Base-by-base conservation (phyloP, 2,797 vertebrate species). In the Carduelis carduelis region DNA sequence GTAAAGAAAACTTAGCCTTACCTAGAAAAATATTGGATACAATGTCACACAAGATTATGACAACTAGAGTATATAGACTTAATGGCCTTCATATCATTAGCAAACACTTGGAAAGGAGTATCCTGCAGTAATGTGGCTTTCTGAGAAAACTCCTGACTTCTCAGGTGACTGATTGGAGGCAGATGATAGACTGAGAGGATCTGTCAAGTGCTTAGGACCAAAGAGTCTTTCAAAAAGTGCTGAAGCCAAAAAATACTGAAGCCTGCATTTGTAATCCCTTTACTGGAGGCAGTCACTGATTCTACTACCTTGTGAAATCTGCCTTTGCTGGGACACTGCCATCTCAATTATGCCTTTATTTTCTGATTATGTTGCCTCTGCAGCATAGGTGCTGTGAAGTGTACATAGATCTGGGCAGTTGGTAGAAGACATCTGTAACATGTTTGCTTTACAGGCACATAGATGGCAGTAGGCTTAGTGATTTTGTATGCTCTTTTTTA, bases 121-220 rank as follows among this genome's bases (percentile, higher is more conserved):
- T 75, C 15, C 56, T 82, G 39, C 35, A 61, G 46, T 46, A 88
- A 50, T 21, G 23, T 0, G 3, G 23, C 50, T 68, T 78, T 92
- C 77, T 81, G 83, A 82, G 84, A 64, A 64, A 88, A 27, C 35
- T 74, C 14, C 57, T 75, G 39, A 50, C 53, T 70, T 17, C 46
- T 92, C 41, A 27, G 46, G 39, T 86, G 57, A 26, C 53, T 78
- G 52, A n/a, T n/a, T 0, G 0, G 53, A 77, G 53, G 46, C 30
- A 39, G 53, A 35, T 2, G 3, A 52, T 46, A 35, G 9, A 32
- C 14, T 0, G 0, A n/a, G 69, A 78, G 23, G 21, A 41, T 57
- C n/a, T 63, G 26, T 63, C 49, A 77, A 83, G 41, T 1, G 2
- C 53, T 63, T 59, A 7, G 44, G 17, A 19, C 77, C n/a, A 52